Conservation (phyloP, 1,140 invertebrate genomes). For the Micrasema minimum region DNA sequence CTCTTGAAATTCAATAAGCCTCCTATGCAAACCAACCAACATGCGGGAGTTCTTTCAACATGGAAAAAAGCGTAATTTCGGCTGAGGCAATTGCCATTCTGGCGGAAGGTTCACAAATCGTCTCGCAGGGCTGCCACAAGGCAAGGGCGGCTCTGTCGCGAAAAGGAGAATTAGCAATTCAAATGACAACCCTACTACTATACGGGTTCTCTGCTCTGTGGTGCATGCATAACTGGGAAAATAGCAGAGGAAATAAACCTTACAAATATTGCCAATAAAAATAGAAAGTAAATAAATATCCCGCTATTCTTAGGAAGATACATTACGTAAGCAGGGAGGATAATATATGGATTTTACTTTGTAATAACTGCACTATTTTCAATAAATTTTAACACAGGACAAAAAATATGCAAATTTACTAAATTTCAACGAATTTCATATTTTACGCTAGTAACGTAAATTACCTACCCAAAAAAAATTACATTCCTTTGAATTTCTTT, state of each 20-base stretch:
- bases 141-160: neutral
- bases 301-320: no score
- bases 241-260: neutral
- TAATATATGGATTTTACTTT: no score
- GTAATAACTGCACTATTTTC: no score
- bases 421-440: no score
- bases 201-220: slow-evolving; percentile 20
- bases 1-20: neutral
- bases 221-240: slow-evolving; percentile 7
- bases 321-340: no score
- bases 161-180: slow-evolving; percentile 49
- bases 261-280: no score
- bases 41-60: slow-evolving; percentile 20
- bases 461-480: no score
- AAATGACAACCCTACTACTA: slow-evolving; percentile 34
- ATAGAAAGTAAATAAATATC: no score
- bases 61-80: slow-evolving; percentile 20
- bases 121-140: slow-evolving; percentile 34
- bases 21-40: slow-evolving; percentile 24
- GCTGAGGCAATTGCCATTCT: slow-evolving; percentile 8
- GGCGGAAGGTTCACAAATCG: slow-evolving; percentile 17
- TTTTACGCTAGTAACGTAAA: no score
- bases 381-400: no score
- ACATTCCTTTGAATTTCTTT: no score
- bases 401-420: no score